phyloP scores from a whole-genome alignment of 2,888 invertebrate species.

The Noctua pronuba region DNA sequence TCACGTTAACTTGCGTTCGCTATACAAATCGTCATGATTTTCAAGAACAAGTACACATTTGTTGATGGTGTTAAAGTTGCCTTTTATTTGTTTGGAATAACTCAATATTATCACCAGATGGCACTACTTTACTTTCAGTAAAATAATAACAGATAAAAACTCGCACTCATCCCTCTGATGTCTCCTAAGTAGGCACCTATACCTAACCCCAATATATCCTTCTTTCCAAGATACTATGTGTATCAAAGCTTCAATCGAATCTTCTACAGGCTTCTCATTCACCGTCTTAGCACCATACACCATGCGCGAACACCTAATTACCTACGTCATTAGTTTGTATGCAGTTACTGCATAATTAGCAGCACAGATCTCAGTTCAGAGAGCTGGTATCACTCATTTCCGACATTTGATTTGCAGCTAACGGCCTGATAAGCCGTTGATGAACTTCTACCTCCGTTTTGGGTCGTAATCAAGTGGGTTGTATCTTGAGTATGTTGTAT shows the following conservation, averaged over 20 bases:
- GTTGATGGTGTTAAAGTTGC: background rate
- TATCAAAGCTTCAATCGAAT: slow-evolving; percentile 14
- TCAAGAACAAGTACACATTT: background rate
- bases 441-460: slow-evolving; percentile 21
- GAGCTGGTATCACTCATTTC: slow-evolving; percentile 55
- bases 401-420: slow-evolving; percentile 55
- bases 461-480: slow-evolving; percentile 16
- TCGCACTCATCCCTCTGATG: background rate
- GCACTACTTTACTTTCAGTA: background rate
- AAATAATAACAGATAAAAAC: background rate
- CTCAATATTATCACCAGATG: background rate
- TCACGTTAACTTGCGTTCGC: background rate
- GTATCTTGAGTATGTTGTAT: slow-evolving; percentile 12
- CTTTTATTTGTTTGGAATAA: background rate
- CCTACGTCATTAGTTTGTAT: slow-evolving; percentile 43
- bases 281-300: background rate
- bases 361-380: slow-evolving; percentile 27
- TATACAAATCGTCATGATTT: background rate
- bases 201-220: background rate
- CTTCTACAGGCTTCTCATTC: slow-evolving; percentile 5
- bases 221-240: background rate
- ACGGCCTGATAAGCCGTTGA: slow-evolving; percentile 51
- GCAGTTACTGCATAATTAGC: slow-evolving; percentile 50
- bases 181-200: background rate
- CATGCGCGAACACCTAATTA: slow-evolving; percentile 34